Percentiles rank a stretch among this genome's conserved stretches.
These are phyloP conservation scores for Tyto alba DNA, from an alignment of 2,113 vertebrate species.

Conservation along the genomic window DNA sequence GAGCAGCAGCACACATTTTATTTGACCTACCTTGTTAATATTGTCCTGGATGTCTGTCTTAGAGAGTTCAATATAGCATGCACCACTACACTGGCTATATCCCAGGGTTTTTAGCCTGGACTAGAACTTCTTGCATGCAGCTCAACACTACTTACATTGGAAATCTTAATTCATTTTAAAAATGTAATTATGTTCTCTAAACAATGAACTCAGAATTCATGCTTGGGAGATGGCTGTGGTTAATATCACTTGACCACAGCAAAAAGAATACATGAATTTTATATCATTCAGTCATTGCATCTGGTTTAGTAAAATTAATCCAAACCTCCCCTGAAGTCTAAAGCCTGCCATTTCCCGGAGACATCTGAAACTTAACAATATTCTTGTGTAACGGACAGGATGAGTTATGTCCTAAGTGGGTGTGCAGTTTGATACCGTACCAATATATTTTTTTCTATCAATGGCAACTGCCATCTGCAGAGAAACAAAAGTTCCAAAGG, in stretches of 20 bases:
- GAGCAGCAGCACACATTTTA: not conserved
- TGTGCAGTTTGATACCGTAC: not conserved
- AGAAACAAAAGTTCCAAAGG: conserved; percentile 10
- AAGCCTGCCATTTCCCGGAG: not conserved
- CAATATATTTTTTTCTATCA: not conserved
- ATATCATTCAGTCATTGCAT: not conserved
- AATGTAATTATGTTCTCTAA: not conserved
- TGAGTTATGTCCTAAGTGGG: not conserved
- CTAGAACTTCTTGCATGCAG: not conserved
- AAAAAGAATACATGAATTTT: not conserved
- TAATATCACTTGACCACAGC: not conserved
- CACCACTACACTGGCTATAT: not conserved
- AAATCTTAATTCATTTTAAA: not conserved
- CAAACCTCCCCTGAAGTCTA: not conserved
- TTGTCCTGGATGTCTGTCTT: not conserved
- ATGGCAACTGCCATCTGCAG: conserved; percentile 18
- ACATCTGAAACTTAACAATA: not conserved
- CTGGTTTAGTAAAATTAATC: not conserved
- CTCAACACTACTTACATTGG: not conserved
- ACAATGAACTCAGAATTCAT: not conserved
- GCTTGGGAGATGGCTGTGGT: not conserved
- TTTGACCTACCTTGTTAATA: not conserved
- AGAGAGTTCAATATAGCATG: not conserved
- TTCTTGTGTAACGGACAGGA: not conserved
- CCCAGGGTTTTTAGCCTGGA: not conserved